Percentiles rank a stretch among this genome's conserved stretches.
Evolutionary conservation across 1,140 invertebrate genomes (phyloP).

Genomic region (Zeugodacus cucurbitae): DNA sequence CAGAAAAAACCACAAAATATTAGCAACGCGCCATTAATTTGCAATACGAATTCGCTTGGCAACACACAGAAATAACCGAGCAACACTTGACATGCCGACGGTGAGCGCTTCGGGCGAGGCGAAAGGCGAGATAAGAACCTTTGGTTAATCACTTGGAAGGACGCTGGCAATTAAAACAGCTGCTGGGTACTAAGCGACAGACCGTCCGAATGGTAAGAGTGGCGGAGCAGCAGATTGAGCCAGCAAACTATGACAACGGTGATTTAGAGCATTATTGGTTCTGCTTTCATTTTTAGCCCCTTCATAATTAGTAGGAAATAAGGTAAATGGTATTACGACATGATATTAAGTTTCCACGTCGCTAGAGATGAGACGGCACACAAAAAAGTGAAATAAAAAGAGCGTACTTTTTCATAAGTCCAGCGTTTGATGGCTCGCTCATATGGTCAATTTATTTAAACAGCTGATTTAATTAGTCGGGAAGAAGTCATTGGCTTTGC

Average conservation of each 20-base stretch:
- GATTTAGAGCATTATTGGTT: slow-evolving; percentile 29
- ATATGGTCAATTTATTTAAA: background rate
- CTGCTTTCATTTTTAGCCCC: slow-evolving; percentile 30
- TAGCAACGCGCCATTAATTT: slow-evolving; percentile 12
- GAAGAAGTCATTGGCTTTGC: background rate
- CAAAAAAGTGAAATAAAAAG: background rate
- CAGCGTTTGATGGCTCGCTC: background rate
- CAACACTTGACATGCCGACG: background rate
- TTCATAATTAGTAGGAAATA: slow-evolving; percentile 34
- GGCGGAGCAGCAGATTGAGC: background rate
- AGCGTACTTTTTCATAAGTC: background rate
- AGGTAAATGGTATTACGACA: slow-evolving; percentile 3
- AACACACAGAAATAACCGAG: background rate
- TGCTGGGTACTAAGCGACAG: background rate
- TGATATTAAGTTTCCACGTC: background rate
- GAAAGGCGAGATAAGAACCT: background rate
- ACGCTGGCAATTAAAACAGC: slow-evolving; percentile 32
- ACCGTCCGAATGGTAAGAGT: background rate
- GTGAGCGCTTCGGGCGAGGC: background rate
- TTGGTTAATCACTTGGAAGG: slow-evolving; percentile 33
- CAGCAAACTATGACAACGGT: background rate
- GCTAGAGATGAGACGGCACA: background rate
- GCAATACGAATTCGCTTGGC: background rate
- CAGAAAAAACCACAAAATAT: background rate
- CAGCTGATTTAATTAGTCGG: background rate